Conservation (phyloP, 2,113 vertebrate genomes). For the Boleophthalmus pectinirostris region DNA sequence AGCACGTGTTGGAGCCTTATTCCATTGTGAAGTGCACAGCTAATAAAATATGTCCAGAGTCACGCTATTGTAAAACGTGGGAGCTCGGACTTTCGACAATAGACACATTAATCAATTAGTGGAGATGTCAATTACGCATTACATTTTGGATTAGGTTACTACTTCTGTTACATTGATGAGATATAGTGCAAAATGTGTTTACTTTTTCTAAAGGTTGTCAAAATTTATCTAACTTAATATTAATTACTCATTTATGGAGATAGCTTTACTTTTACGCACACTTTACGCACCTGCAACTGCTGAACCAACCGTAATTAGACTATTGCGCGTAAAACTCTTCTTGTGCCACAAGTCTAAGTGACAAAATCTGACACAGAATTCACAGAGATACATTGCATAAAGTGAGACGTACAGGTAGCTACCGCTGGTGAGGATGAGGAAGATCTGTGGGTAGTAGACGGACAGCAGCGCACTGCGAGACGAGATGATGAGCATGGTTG, state of each 20-base stretch:
- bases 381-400: not conserved
- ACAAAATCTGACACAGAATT: not conserved
- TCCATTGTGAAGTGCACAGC: constrained; percentile 24
- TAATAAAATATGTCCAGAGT: constrained; percentile 8
- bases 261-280: not conserved
- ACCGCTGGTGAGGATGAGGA: constrained; percentile 97
- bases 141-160: not conserved
- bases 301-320: not conserved
- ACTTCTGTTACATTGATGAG: no score
- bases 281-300: not conserved
- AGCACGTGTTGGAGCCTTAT: constrained; percentile 20
- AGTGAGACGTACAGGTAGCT: constrained; percentile 90
- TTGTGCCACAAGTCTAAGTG: not conserved
- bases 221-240: no score
- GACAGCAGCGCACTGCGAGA: constrained; percentile 92
- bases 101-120: no score
- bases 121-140: not conserved
- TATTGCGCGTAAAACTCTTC: not conserved
- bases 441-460: constrained; percentile 95
- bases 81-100: not conserved
- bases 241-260: not conserved
- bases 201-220: no score
- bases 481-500: constrained; percentile 91
- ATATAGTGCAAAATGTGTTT: no score
- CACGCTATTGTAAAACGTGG: not conserved